Evolutionary conservation across 2,888 invertebrate genomes (phyloP).

Genomic region (Amblyjoppa fuscipennis): DNA sequence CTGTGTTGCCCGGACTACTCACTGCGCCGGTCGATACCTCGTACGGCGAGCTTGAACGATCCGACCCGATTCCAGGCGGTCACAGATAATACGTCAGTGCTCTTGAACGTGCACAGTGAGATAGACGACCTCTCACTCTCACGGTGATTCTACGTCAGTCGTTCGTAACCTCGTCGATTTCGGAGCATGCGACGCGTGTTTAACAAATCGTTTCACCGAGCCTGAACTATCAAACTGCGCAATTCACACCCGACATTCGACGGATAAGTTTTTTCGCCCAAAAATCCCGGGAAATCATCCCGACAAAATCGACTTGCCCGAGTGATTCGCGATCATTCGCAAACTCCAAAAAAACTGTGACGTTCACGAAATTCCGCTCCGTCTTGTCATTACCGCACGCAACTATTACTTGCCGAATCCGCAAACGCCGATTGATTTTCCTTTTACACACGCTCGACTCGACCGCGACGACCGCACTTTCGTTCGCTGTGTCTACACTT

Average conservation of each 20-base stretch:
- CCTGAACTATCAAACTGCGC: not conserved
- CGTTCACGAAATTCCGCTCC: not conserved
- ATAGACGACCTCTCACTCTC: constrained; percentile 61
- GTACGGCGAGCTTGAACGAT: constrained; percentile 71
- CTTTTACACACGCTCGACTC: not conserved
- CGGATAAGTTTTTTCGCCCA: not conserved
- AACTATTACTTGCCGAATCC: not conserved
- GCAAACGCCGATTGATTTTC: not conserved
- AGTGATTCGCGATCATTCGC: not conserved
- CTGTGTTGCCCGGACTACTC: constrained; percentile 64
- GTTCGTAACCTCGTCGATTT: constrained; percentile 18
- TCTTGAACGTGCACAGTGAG: constrained; percentile 66
- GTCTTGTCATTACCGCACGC: not conserved
- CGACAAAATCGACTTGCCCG: not conserved
- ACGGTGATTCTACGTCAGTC: constrained; percentile 39
- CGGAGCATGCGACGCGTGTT: constrained; percentile 6
- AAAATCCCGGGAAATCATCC: not conserved
- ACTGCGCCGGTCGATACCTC: constrained; percentile 70
- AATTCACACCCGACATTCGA: not conserved
- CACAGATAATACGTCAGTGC: constrained; percentile 71
- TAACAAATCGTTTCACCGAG: not conserved
- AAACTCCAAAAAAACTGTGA: not conserved
- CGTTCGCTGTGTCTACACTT: not conserved
- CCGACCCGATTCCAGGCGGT: constrained; percentile 72
- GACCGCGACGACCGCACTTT: not conserved